A percentile compares a stretch with the other conserved stretches of the same genome.
Conservation (phyloP, 2,113 vertebrate genomes). For the Prunella fulvescens region DNA sequence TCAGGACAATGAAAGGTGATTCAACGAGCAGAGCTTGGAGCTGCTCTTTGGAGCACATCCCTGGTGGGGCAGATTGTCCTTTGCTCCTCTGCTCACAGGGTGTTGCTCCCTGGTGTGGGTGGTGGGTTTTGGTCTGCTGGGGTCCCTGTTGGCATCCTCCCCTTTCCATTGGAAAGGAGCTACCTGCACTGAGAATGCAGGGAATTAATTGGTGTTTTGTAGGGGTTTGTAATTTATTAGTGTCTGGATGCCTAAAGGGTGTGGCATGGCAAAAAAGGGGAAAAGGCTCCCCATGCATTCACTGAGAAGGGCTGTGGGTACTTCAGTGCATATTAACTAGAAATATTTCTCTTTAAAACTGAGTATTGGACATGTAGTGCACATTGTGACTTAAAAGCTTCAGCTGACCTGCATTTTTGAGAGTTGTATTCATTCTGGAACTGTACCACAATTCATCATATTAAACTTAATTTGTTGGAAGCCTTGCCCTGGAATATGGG, state of each 20-base stretch:
- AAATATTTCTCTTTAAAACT: neutral
- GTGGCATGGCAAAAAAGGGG: neutral
- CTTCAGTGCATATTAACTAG: neutral
- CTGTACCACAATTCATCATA: constrained; percentile 71
- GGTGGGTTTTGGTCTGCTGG: too few species aligned
- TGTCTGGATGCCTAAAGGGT: neutral
- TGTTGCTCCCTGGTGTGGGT: neutral
- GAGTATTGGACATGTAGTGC: neutral
- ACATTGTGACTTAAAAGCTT: constrained; percentile 54
- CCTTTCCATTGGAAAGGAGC: neutral
- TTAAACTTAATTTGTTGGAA: constrained; percentile 76
- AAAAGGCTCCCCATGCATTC: neutral
- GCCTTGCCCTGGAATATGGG: constrained; percentile 71
- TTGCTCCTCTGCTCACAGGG: accelerated
- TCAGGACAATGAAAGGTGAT: neutral
- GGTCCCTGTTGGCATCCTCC: neutral
- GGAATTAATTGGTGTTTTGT: neutral
- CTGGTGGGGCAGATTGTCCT: neutral
- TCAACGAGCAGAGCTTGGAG: neutral
- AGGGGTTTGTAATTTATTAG: neutral
- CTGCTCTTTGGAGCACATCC: neutral
- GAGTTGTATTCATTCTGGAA: constrained; percentile 44
- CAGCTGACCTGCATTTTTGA: constrained; percentile 60
- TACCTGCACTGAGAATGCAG: neutral
- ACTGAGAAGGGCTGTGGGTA: neutral